Evolutionary conservation across 2,888 invertebrate species (phyloP).

Genomic region (Drosophila melanosoma): DNA sequence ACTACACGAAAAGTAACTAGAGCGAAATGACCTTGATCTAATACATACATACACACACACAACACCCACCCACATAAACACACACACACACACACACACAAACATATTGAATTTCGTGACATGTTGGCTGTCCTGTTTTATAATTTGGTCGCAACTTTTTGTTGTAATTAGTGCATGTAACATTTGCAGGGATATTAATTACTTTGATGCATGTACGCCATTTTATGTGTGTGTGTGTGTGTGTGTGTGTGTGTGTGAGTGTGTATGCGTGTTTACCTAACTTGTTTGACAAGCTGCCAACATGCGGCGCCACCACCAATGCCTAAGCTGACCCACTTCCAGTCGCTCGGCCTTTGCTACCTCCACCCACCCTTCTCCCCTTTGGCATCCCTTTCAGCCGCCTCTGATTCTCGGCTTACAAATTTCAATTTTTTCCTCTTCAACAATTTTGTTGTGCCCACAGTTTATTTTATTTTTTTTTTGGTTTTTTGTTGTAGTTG

Average conservation of each 20-base stretch:
- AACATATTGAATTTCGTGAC: constrained; percentile 12
- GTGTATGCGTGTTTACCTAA: constrained; percentile 43
- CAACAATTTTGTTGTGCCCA: constrained; percentile 27
- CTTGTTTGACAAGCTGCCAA: constrained; percentile 60
- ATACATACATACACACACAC: background rate
- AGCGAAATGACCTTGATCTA: constrained; percentile 62
- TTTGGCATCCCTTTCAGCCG: background rate
- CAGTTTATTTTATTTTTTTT: constrained; percentile 31
- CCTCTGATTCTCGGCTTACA: constrained; percentile 29
- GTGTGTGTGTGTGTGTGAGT: constrained; percentile 14
- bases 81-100: constrained; percentile 9
- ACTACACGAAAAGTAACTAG: constrained; percentile 17
- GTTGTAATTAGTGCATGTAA: constrained; percentile 77
- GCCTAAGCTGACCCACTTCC: constrained; percentile 67
- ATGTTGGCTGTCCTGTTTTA: constrained; percentile 32
- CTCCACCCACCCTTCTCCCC: background rate
- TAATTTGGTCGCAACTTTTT: constrained; percentile 38
- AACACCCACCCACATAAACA: constrained; percentile 7
- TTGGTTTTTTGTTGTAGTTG: background rate
- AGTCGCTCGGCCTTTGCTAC: constrained; percentile 14
- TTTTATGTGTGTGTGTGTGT: constrained; percentile 10
- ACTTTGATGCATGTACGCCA: constrained; percentile 68
- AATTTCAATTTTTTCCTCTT: constrained; percentile 28
- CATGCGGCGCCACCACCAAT: constrained; percentile 49
- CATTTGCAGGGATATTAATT: constrained; percentile 79